phyloP scores from a whole-genome alignment of 2,888 invertebrate genomes.

The Ophioninae sp. region DNA sequence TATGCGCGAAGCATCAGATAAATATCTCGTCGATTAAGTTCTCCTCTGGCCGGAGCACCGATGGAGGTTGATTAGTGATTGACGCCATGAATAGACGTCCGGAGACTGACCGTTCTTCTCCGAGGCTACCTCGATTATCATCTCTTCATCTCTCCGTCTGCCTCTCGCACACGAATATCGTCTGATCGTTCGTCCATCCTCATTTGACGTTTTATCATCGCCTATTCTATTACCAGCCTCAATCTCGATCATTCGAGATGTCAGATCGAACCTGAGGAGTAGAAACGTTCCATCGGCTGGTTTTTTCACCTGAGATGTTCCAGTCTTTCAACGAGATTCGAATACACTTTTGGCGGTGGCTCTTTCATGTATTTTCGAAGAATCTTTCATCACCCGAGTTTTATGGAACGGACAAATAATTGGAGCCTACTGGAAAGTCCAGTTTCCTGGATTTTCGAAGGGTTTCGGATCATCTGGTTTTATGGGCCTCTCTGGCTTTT shows the following conservation, averaged over 20 bases:
- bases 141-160: not conserved
- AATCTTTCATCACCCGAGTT: not conserved
- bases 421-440: not conserved
- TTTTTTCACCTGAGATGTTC: not conserved
- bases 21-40: slow-evolving; percentile 56
- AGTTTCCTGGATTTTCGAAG: not conserved
- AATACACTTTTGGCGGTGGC: not conserved
- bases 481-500: not conserved
- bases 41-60: slow-evolving; percentile 35
- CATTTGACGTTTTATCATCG: not conserved
- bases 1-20: slow-evolving; percentile 30
- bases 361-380: not conserved
- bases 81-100: slow-evolving; percentile 50
- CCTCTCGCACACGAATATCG: slow-evolving; percentile 6
- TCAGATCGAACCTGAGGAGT: not conserved
- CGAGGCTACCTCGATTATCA: slow-evolving; percentile 34
- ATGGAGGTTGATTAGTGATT: slow-evolving; percentile 51
- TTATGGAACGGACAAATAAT: not conserved
- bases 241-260: not conserved
- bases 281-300: not conserved
- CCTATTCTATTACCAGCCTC: not conserved
- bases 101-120: slow-evolving; percentile 17
- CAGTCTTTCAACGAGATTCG: not conserved
- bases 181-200: slow-evolving; percentile 42
- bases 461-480: too few relatives aligned